These are phyloP conservation scores for Patella pellucida DNA, from an alignment of 2,888 invertebrate species.

Conservation along the genomic window DNA sequence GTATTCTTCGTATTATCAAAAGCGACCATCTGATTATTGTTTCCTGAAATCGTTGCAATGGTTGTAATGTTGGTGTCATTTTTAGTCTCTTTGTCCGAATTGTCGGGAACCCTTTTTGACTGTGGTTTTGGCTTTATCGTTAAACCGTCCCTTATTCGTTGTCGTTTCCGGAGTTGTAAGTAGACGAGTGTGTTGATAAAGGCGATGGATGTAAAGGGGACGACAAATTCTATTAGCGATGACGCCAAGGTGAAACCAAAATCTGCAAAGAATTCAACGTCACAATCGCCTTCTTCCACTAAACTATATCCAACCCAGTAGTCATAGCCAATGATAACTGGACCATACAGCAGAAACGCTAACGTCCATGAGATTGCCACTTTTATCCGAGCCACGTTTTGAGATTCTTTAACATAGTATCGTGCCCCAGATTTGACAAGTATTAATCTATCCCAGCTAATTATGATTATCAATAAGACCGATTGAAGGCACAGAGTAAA, in stretches of 20 bases:
- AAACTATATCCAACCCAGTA: conserved; percentile 43
- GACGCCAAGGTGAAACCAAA: conserved; percentile 43
- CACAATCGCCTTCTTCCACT: conserved; percentile 44
- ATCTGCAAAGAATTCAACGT: conserved; percentile 49
- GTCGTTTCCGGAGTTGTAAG: conserved; percentile 40
- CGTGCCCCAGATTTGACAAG: conserved; percentile 42
- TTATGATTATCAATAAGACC: conserved; percentile 45
- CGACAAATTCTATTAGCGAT: conserved; percentile 46
- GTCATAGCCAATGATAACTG: conserved; percentile 53
- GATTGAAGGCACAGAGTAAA: conserved; percentile 49
- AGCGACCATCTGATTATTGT: background rate
- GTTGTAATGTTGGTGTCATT: background rate
- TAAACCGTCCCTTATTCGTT: background rate
- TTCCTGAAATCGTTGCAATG: background rate
- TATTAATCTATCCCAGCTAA: conserved; percentile 49
- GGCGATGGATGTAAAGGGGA: conserved; percentile 42
- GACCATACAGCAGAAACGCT: conserved; percentile 45
- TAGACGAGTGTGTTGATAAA: conserved; percentile 45
- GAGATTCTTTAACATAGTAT: conserved; percentile 41
- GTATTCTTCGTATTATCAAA: background rate
- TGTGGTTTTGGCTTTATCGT: background rate
- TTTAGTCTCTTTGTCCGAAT: background rate
- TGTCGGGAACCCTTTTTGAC: background rate
- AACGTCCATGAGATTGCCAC: conserved; percentile 45
- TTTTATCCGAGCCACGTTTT: conserved; percentile 30